Conservation (phyloP, 1,140 invertebrate genomes). For the Oryzaephilus surinamensis region DNA sequence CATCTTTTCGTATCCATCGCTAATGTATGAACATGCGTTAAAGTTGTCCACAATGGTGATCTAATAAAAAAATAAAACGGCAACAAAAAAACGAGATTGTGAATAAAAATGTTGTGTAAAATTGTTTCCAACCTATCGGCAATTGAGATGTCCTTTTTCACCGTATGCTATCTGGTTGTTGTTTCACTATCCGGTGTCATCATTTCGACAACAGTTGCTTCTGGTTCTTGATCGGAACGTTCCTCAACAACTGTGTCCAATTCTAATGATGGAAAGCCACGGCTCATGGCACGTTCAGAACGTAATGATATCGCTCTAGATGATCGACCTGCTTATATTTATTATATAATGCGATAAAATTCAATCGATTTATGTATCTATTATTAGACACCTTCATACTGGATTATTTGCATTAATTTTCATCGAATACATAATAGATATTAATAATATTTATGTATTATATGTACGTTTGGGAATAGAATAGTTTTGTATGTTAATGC, state of each 20-base stretch:
- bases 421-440: too few species aligned
- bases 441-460: too few species aligned
- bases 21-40: conserved; percentile 49
- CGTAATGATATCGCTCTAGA: conserved; percentile 53
- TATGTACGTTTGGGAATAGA: too few species aligned
- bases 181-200: conserved; percentile 43
- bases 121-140: conserved; percentile 21
- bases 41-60: conserved; percentile 52
- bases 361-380: too few species aligned
- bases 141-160: conserved; percentile 18
- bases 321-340: conserved; percentile 43
- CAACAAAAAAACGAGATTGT: conserved; percentile 1
- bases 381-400: too few species aligned
- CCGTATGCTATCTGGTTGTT: conserved; percentile 43
- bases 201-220: conserved; percentile 38
- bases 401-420: too few species aligned
- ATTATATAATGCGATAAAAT: too few species aligned
- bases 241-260: conserved; percentile 74
- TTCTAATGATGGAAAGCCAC: conserved; percentile 59
- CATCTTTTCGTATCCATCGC: conserved; percentile 37
- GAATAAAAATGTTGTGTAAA: background rate
- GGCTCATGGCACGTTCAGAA: conserved; percentile 49
- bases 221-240: conserved; percentile 57
- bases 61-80: too few species aligned
- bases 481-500: too few species aligned